Conservation (phyloP, 2,888 invertebrate genomes). For the Watsonalla cultraria region DNA sequence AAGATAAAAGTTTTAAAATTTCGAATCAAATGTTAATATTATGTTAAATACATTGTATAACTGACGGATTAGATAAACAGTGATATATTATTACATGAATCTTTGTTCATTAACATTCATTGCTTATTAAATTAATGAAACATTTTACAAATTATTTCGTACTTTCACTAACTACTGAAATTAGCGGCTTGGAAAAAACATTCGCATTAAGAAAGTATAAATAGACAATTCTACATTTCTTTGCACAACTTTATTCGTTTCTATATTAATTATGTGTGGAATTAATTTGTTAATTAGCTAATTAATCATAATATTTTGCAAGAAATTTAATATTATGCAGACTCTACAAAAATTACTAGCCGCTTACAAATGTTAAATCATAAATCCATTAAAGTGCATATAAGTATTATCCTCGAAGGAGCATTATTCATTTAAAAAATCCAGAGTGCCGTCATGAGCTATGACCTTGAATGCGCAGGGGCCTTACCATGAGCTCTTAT, state of each 20-base stretch:
- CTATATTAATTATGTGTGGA: not conserved
- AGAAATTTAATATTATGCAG: not conserved
- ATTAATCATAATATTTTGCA: not conserved
- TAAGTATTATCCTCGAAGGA: too few species aligned
- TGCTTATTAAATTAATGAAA: not conserved
- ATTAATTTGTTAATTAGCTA: not conserved
- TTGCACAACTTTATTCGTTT: not conserved
- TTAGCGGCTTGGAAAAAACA: not conserved
- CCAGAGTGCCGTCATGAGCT: too few species aligned
- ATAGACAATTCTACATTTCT: not conserved
- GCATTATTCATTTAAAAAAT: too few species aligned
- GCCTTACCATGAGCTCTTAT: too few species aligned
- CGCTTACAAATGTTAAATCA: not conserved
- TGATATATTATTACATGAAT: not conserved
- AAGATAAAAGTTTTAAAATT: slow-evolving; percentile 5
- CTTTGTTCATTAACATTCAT: not conserved
- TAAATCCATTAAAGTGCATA: too few species aligned
- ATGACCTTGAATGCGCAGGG: too few species aligned
- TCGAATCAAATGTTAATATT: slow-evolving; percentile 13
- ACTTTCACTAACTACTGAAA: not conserved
- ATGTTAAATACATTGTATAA: slow-evolving; percentile 22
- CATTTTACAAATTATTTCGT: not conserved
- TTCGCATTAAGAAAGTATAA: not conserved
- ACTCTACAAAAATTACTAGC: too few species aligned
- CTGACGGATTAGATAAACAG: slow-evolving; percentile 8